A percentile compares a stretch with the other conserved stretches of the same genome.
phyloP scores from a whole-genome alignment of 2,113 vertebrate genomes.

The Gasterosteus nipponicus region DNA sequence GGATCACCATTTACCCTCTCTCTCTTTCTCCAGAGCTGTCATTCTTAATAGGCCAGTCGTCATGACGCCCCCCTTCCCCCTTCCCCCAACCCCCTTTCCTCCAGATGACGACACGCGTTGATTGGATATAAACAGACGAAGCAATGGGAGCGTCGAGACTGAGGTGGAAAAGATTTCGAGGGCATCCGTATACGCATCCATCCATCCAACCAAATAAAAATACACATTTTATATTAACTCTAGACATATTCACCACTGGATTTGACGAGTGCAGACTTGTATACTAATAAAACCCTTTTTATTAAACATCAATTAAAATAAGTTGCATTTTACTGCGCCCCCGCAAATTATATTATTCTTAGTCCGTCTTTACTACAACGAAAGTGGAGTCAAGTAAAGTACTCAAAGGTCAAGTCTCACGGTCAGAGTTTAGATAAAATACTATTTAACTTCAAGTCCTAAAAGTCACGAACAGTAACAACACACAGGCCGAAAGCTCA shows the following conservation, averaged over 20 bases:
- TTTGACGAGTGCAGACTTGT: background rate
- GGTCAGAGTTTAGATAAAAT: constrained; percentile 72
- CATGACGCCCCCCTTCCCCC: constrained; percentile 91
- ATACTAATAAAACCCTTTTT: background rate
- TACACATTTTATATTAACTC: background rate
- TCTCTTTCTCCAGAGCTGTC: constrained; percentile 92
- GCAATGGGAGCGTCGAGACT: constrained; percentile 83
- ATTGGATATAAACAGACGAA: constrained; percentile 91
- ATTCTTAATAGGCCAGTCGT: constrained; percentile 95
- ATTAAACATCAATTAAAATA: background rate
- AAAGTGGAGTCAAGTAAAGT: constrained; percentile 78
- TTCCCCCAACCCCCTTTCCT: constrained; percentile 83
- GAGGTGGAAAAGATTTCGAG: constrained; percentile 67
- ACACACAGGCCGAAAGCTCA: background rate
- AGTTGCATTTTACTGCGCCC: background rate
- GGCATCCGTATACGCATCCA: background rate
- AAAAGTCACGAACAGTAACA: constrained; percentile 2
- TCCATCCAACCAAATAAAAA: background rate
- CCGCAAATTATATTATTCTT: background rate
- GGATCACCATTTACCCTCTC: constrained; percentile 96
- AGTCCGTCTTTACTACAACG: constrained; percentile 9
- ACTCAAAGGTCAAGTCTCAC: constrained; percentile 72
- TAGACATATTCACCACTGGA: background rate
- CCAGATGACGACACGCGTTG: constrained; percentile 94
- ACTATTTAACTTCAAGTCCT: constrained; percentile 56